Base-by-base conservation (phyloP, 2,888 invertebrate species). In the Drosophila limbata region DNA sequence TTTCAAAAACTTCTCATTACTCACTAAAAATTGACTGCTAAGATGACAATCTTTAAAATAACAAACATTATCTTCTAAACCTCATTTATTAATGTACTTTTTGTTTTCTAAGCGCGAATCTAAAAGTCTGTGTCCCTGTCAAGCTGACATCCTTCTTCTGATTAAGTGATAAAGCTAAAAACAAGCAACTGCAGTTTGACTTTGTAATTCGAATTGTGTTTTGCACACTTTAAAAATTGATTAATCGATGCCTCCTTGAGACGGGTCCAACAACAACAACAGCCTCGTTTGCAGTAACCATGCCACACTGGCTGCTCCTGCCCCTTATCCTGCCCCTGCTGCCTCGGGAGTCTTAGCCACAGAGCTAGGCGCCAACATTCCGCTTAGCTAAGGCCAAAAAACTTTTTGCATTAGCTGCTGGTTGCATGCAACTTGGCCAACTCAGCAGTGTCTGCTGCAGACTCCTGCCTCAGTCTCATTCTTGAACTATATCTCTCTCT, bases 331-430 rank as follows among this genome's bases (percentile, higher is more conserved):
- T 2, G 35, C 15, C 5, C 25, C 25, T 5, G 1, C 44, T 45
- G 21, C 6, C 10, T 10, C 31, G 8, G 10, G 17, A 47, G 3
- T 37, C 2, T 28, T 25, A 15, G 17, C 56, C 45, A 48, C 55
- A 28, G 31, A 69, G 56, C 35, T 51, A 77, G 73, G 77, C 84
- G 79, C 79, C 79, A 79, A 69, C 79, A 81, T 79, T 77, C 47
- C 70, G 68, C 73, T 73, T 61, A 63, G 73, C 63, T 66, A 60
- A 67, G 74, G 63, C 40, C 28, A 61, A 73, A 81, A 82, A 84
- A 84, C 57, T 87, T 84, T 84, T 73, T 84, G 79, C 84, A 87
- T 84, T 87, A 84, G 87, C 79, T 78, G 69, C 73, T 80, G 82
- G 68, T 70, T 74, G 65, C 67, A 74, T 60, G 61, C 64, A 65